A percentile compares a stretch with the other conserved stretches of the same genome.
phyloP scores from a whole-genome alignment of 2,888 invertebrate genomes.

The Megastigmus dorsalis region DNA sequence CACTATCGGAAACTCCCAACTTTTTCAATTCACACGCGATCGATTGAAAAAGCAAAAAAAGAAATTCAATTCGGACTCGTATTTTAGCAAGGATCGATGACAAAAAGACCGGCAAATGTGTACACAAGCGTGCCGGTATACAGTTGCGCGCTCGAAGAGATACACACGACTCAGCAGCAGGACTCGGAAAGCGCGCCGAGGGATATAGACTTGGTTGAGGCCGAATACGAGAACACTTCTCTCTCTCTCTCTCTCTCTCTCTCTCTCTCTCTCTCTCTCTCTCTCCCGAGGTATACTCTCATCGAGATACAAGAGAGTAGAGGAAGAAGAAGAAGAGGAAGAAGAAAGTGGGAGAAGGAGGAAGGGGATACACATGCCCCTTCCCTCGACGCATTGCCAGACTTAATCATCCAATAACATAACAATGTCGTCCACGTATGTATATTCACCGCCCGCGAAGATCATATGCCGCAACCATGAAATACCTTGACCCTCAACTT shows the following conservation, averaged over 20 bases:
- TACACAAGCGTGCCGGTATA: no score
- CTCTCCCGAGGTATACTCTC: no score
- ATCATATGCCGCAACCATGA: background rate
- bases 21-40: no score
- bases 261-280: constrained; percentile 18
- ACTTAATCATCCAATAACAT: constrained; percentile 47
- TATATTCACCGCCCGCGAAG: constrained; percentile 28
- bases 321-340: constrained; percentile 6
- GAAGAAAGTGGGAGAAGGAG: background rate
- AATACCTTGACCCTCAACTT: constrained; percentile 15
- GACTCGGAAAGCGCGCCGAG: constrained; percentile 11
- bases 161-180: constrained; percentile 2
- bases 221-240: constrained; percentile 20
- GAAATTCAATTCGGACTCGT: no score
- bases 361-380: constrained; percentile 23
- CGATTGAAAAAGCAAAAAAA: no score
- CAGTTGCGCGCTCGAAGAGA: background rate
- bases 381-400: constrained; percentile 1
- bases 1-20: no score
- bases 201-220: constrained; percentile 5
- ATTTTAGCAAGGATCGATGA: no score
- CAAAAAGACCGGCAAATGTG: no score
- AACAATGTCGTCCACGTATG: constrained; percentile 41
- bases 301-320: background rate
- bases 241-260: constrained; percentile 18